Conservation (phyloP, 2,113 vertebrate species). For the Triplophysa siluroides region DNA sequence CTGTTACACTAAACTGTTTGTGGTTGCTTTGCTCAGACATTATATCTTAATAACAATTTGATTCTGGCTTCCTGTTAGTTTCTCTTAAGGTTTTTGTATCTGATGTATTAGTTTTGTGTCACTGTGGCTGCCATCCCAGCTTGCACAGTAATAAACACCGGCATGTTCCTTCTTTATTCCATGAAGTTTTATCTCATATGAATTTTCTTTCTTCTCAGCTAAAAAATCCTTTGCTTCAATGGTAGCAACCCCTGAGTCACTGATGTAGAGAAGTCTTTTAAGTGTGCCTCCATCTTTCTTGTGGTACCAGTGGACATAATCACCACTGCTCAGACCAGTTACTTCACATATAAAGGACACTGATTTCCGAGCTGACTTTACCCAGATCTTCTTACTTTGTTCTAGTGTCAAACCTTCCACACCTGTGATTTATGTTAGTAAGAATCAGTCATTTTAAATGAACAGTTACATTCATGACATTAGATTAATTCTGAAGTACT, state of each 20-base stretch:
- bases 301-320: constrained; percentile 40
- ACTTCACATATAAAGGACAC: neutral
- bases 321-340: neutral
- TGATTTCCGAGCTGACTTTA: constrained; percentile 10
- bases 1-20: too few relatives aligned
- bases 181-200: neutral
- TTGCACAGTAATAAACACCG: constrained; percentile 20
- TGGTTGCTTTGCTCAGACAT: too few relatives aligned
- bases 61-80: too few relatives aligned
- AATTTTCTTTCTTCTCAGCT: neutral
- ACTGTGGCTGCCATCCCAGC: constrained; percentile 3
- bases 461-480: too few relatives aligned
- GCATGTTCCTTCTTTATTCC: neutral
- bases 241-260: neutral
- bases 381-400: neutral
- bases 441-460: too few relatives aligned
- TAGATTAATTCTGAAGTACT: too few relatives aligned
- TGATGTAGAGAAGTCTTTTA: constrained; percentile 11
- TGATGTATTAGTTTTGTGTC: too few relatives aligned
- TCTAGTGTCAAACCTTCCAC: too few relatives aligned
- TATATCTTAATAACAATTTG: too few relatives aligned
- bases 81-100: too few relatives aligned
- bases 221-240: too few relatives aligned
- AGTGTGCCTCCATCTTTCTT: constrained; percentile 23
- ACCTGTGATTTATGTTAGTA: too few relatives aligned